Percentiles rank a stretch among this genome's conserved stretches.
Evolutionary conservation across 2,888 invertebrate genomes (phyloP).

Genomic region (Rhyacophila evoluta): DNA sequence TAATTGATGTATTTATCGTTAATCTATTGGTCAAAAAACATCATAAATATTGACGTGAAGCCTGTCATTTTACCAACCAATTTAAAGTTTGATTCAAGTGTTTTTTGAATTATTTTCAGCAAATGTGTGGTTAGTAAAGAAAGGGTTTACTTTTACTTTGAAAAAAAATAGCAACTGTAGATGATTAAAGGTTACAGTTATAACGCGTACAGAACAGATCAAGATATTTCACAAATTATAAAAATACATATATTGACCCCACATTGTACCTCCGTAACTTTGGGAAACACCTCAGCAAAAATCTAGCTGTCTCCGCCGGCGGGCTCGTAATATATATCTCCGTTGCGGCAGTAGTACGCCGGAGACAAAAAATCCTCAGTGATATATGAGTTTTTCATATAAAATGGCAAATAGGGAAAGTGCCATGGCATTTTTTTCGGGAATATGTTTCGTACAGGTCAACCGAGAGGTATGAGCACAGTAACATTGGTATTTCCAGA

Average conservation of each 20-base stretch:
- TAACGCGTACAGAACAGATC: too few relatives aligned
- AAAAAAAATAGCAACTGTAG: too few relatives aligned
- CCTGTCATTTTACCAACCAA: too few relatives aligned
- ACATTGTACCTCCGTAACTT: background rate
- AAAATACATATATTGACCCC: background rate
- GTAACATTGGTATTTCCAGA: background rate
- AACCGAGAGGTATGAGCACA: background rate
- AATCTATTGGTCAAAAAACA: too few relatives aligned
- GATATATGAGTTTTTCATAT: conserved; percentile 24
- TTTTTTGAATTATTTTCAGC: too few relatives aligned
- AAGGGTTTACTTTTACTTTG: too few relatives aligned
- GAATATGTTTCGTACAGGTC: conserved; percentile 20
- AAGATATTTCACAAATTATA: background rate
- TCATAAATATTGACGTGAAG: too few relatives aligned
- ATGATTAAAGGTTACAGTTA: too few relatives aligned
- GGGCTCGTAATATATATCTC: conserved; percentile 1
- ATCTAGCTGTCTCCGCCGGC: conserved; percentile 11
- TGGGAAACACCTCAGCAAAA: conserved; percentile 10
- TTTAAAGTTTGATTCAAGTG: too few relatives aligned
- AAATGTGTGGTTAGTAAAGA: too few relatives aligned
- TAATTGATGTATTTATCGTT: too few relatives aligned
- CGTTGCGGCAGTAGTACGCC: conserved; percentile 12
- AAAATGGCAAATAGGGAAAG: conserved; percentile 22
- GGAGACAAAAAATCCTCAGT: conserved; percentile 24
- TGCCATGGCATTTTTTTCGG: background rate